Percentiles rank a stretch among this genome's conserved stretches.
Conservation (phyloP, 2,888 invertebrate genomes). For the Boloria euphrosyne region DNA sequence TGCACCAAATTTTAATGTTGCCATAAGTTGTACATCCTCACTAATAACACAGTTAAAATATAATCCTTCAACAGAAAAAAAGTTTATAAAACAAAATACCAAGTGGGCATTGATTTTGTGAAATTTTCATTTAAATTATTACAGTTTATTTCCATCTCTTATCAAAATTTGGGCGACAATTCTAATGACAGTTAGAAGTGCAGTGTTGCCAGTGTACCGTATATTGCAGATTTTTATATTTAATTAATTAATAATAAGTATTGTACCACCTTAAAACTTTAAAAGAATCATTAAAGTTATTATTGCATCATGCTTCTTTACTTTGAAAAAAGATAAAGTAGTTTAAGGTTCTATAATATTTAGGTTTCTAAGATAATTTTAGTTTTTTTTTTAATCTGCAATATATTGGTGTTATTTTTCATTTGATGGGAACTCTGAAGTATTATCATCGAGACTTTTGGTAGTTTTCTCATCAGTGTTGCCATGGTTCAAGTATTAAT, state of each 20-base stretch:
- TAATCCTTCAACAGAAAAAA: too few relatives aligned
- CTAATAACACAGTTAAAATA: too few relatives aligned
- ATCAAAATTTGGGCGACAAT: conserved; percentile 26
- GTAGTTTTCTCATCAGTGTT: conserved; percentile 44
- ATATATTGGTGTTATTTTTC: background rate
- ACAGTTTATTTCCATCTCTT: background rate
- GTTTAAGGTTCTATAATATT: background rate
- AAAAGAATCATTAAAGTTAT: background rate
- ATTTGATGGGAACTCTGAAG: conserved; percentile 47
- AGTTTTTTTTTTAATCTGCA: conserved; percentile 13
- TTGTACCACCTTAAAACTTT: background rate
- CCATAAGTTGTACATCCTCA: too few relatives aligned
- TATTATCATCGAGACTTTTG: conserved; percentile 49
- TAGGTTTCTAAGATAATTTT: background rate
- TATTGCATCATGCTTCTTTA: background rate
- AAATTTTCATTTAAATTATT: conserved; percentile 5
- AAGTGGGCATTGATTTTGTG: background rate
- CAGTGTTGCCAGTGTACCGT: conserved; percentile 39
- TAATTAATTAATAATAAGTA: conserved; percentile 7
- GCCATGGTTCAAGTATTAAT: conserved; percentile 46
- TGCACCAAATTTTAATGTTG: too few relatives aligned
- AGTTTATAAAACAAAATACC: too few relatives aligned
- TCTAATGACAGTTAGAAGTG: conserved; percentile 33
- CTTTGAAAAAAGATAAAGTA: too few relatives aligned
- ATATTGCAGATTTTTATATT: conserved; percentile 14